These are phyloP conservation scores for Lycophotia porphyrea DNA, from an alignment of 2,888 invertebrate genomes.

Conservation along the genomic window DNA sequence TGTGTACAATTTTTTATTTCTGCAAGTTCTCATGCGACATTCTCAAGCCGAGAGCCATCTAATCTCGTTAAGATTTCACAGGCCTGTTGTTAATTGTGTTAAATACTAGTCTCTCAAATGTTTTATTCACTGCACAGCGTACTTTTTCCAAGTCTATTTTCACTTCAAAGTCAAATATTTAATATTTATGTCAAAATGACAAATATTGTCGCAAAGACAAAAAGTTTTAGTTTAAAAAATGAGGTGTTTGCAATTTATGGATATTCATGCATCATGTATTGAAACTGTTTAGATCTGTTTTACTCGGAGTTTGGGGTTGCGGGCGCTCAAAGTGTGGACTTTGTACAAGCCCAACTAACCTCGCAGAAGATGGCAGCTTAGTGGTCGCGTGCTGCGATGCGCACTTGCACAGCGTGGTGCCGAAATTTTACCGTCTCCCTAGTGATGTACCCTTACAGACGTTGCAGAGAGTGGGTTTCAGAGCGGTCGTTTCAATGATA, in stretches of 20 bases:
- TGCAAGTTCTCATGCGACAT: constrained; percentile 8
- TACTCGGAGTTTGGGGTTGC: background rate
- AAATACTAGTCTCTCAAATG: background rate
- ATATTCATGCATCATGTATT: background rate
- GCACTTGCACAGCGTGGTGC: background rate
- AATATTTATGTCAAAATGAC: constrained; percentile 25
- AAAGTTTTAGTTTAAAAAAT: background rate
- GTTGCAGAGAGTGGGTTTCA: background rate
- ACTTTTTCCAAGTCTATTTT: constrained; percentile 17
- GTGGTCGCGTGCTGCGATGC: background rate
- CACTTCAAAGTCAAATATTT: background rate
- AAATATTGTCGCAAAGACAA: background rate
- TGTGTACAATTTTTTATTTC: background rate
- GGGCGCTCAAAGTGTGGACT: background rate
- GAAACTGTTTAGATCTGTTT: background rate
- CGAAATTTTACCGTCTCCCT: background rate
- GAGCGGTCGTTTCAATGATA: background rate
- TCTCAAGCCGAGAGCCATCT: background rate
- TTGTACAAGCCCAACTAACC: too few species aligned
- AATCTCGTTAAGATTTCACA: background rate
- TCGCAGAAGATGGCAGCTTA: background rate
- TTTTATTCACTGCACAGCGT: constrained; percentile 1
- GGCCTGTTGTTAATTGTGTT: background rate
- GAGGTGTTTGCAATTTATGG: background rate
- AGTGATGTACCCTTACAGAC: background rate